Evolutionary conservation across 1,140 invertebrate genomes (phyloP).

Genomic region (Eupristina koningsbergeri): DNA sequence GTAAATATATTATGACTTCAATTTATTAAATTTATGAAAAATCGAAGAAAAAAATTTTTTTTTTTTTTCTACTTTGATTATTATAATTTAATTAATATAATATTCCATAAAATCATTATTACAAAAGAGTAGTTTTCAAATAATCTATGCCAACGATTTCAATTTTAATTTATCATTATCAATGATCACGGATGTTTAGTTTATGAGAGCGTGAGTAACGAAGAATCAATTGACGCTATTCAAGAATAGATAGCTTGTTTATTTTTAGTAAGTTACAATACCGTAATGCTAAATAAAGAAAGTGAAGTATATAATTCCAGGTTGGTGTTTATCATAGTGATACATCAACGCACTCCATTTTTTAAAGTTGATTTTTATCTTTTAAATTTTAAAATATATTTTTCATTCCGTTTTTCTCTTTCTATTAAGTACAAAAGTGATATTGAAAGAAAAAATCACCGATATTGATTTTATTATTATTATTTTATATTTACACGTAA

Average conservation of each 20-base stretch:
- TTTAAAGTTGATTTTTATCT: conserved; percentile 1
- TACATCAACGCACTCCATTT: conserved; percentile 16
- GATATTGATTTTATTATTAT: conserved; percentile 36
- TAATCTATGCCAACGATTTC: neutral
- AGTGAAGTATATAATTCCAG: conserved; percentile 28
- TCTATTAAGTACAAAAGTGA: conserved; percentile 8
- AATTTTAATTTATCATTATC: neutral
- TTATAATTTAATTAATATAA: neutral
- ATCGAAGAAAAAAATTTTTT: too few species aligned
- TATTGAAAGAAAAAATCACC: too few species aligned
- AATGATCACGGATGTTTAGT: neutral
- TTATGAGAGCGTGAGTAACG: conserved; percentile 38
- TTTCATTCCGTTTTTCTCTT: neutral
- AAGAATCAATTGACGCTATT: conserved; percentile 37
- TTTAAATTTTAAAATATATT: neutral
- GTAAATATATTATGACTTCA: neutral
- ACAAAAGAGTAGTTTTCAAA: conserved; percentile 16
- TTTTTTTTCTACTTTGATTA: too few species aligned
- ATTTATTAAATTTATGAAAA: too few species aligned
- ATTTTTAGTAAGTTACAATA: conserved; percentile 20
- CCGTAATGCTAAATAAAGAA: neutral
- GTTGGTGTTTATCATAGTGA: conserved; percentile 4
- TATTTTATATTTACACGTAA: conserved; percentile 34
- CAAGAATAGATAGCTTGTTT: conserved; percentile 31
- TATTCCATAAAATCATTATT: conserved; percentile 6